A percentile compares a stretch with the other conserved stretches of the same genome.
Evolutionary conservation across 2,888 invertebrate species (phyloP).

Genomic region (Pycnomerus fuliginosus): DNA sequence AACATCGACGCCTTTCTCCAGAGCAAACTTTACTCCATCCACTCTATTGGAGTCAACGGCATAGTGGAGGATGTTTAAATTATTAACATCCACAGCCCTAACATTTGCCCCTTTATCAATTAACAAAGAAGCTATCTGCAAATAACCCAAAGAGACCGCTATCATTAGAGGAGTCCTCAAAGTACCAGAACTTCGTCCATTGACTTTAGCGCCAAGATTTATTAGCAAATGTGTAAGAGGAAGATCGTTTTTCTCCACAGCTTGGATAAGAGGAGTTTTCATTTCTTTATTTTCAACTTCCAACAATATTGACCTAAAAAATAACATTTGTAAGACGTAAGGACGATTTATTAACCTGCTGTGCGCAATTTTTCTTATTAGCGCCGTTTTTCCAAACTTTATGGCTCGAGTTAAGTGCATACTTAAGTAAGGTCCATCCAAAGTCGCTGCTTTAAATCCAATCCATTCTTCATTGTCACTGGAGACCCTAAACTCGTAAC

Average conservation of each 20-base stretch:
- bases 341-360: too few species aligned
- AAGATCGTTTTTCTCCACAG: constrained; percentile 53
- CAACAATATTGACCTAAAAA: constrained; percentile 52
- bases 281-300: constrained; percentile 54
- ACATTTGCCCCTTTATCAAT: constrained; percentile 56
- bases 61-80: constrained; percentile 56
- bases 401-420: constrained; percentile 45
- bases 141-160: constrained; percentile 49
- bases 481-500: constrained; percentile 55
- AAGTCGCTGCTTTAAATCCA: constrained; percentile 43
- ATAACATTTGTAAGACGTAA: too few species aligned
- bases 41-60: constrained; percentile 57
- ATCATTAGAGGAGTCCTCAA: constrained; percentile 57
- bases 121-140: constrained; percentile 50
- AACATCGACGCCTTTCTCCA: constrained; percentile 51
- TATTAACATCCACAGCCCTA: constrained; percentile 52
- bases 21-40: constrained; percentile 43
- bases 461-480: constrained; percentile 41
- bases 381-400: constrained; percentile 37
- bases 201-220: constrained; percentile 54
- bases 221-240: constrained; percentile 54
- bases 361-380: constrained; percentile 44
- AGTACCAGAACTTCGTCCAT: constrained; percentile 46
- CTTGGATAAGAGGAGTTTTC: constrained; percentile 58
- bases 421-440: constrained; percentile 38